A percentile compares a stretch with the other conserved stretches of the same genome.
These are phyloP conservation scores for Antitype chi DNA, from an alignment of 2,888 invertebrate species.

Conservation along the genomic window DNA sequence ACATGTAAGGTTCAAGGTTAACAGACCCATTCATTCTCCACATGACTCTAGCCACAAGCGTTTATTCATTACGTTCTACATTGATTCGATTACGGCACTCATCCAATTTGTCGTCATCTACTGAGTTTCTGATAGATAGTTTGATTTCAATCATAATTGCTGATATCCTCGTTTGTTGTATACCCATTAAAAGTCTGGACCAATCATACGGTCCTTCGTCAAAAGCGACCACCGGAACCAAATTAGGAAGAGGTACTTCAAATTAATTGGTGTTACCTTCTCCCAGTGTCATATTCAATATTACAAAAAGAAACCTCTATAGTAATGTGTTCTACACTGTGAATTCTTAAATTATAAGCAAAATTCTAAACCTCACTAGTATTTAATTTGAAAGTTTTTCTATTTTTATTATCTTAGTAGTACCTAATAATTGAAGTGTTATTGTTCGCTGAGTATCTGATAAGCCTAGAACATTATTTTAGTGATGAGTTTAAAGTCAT, in stretches of 20 bases:
- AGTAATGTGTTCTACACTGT: background rate
- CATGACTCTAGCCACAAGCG: conserved; percentile 4
- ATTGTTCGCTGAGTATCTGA: too few relatives aligned
- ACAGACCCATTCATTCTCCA: conserved; percentile 20
- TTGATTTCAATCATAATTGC: conserved; percentile 15
- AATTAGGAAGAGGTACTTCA: background rate
- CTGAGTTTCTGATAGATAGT: background rate
- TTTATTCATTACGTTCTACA: conserved; percentile 19
- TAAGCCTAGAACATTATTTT: too few relatives aligned
- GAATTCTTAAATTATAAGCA: background rate
- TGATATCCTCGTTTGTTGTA: background rate
- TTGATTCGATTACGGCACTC: conserved; percentile 35
- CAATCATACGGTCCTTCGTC: background rate
- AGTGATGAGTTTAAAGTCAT: too few relatives aligned
- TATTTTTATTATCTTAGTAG: too few relatives aligned
- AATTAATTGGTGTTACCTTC: conserved; percentile 16
- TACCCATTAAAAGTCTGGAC: conserved; percentile 1
- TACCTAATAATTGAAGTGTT: too few relatives aligned
- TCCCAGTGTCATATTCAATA: background rate
- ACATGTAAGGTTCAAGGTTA: conserved; percentile 3
- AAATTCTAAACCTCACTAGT: background rate
- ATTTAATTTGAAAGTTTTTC: background rate
- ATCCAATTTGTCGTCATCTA: background rate
- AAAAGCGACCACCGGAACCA: background rate
- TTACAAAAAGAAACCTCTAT: background rate